Evolutionary conservation across 92 coral and sea anemone species (phyloP), one percentile per base, ranked within the genome.

Genomic region (Epizoanthus illoricatus): DNA sequence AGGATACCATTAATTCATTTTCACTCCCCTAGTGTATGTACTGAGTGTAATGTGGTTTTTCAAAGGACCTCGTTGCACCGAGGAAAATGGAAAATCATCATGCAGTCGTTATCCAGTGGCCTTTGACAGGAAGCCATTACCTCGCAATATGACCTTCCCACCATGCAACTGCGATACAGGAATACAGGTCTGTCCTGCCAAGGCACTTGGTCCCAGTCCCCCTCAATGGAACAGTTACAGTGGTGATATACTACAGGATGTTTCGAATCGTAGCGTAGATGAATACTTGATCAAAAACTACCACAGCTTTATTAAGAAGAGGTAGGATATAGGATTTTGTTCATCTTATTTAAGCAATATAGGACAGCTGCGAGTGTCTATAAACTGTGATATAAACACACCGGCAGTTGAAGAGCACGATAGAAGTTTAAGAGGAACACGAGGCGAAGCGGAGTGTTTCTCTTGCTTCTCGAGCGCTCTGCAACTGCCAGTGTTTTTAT

Each of bases 241-340:
- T 70, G 98, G 97, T 4, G 95, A 96, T 57, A 88, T 87, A 19
- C 69, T 96, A 16, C 92, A 91, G 69, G 91, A 96, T 71, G 57
- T 94, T 74, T 94, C 97, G 4, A 91, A 89, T 49, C 86, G 98
- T 65, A 89, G 91, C 70, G 66, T 91, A 73, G 86, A 88, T 58
- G 97, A 94, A 69, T 89, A 94, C 81, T 88, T 96, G 8, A 81
- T 96, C 65, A 94, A 94, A 60, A 94, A 94, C 7, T 91, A 91
- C 80, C 65, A 84, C 16, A 40, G 73, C 9, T 96, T 88, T 85
- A 86, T 94, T n/a, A 90, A 91, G 85, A 94, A 71, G 81, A 91
- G 99, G 99, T 96, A 80, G 39, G 84, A 10, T 4, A 17, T 54
- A 55, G 17, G 11, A 2, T 19, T 0, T 54, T 75, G 39, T 28